A percentile compares a stretch with the other conserved stretches of the same genome.
These are phyloP conservation scores for Myotis daubentonii DNA, from an alignment of 2,797 vertebrate species.

Conservation along the genomic window DNA sequence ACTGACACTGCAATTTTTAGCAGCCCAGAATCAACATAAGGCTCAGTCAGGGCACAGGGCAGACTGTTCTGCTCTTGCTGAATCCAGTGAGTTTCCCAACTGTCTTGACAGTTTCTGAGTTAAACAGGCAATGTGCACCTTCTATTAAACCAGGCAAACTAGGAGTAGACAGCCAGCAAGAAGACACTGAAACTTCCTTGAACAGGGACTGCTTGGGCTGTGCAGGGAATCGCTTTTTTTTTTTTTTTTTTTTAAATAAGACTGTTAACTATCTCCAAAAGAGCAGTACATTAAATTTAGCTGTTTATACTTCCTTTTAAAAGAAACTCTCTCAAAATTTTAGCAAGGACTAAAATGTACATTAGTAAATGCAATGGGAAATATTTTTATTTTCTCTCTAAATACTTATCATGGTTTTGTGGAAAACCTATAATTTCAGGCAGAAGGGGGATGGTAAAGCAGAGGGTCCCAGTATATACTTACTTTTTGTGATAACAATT, in stretches of 20 bases:
- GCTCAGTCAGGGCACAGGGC: background rate
- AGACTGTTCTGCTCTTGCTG: constrained; percentile 36
- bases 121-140: constrained; percentile 35
- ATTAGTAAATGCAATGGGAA: constrained; percentile 68
- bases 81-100: constrained; percentile 57
- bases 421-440: constrained; percentile 27
- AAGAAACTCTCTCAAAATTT: constrained; percentile 69
- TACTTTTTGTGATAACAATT: constrained; percentile 1
- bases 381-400: constrained; percentile 5
- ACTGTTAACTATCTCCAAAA: constrained; percentile 41
- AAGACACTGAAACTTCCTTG: constrained; percentile 55
- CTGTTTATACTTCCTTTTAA: constrained; percentile 68
- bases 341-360: constrained; percentile 67
- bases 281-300: constrained; percentile 62
- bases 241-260: background rate
- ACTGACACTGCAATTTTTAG: background rate
- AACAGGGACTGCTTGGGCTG: background rate
- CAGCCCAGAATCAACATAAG: constrained; percentile 54
- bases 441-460: background rate
- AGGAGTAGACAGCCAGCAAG: constrained; percentile 41
- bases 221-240: background rate
- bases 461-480: background rate
- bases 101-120: constrained; percentile 54
- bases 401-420: background rate
- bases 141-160: constrained; percentile 43